Evolutionary conservation across 2,113 vertebrate species (phyloP), one percentile per base, ranked within the genome.

Genomic region (Eleginops maclovinus): DNA sequence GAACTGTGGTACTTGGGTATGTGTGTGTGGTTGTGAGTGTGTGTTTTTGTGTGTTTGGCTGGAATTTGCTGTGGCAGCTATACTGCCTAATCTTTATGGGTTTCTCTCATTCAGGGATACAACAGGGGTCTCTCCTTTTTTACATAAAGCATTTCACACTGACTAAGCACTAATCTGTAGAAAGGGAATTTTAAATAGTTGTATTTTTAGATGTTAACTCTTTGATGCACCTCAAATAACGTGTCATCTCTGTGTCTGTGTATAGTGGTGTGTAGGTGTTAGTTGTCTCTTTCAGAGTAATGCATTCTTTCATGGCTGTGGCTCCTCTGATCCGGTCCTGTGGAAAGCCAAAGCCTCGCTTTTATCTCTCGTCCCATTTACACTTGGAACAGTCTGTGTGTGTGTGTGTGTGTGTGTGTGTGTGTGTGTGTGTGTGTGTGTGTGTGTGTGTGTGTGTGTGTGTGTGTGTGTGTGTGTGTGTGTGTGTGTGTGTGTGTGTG

Each of bases 361-460:
- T 88, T 87, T 79, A 79, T 83, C 54, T 75, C 54, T 22, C 10
- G 13, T 70, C 78, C 68, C 72, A 79, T 86, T 75, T 76, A 50
- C 51, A 81, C 58, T 65, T 77, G 69, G 31, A 36, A 36, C 31
- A 36, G 31, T 36, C 31, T 43, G 36, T 19, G 47, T 22, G 65
- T 61, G 28, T 13, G 49, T 36, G 61, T 17, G 31, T 36, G 31
- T 67, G 31, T 10, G 21, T 26, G 70, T 11, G 64, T 53, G 71
- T 41, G 47, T 76, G 58, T 62, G 49, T n/a, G 10, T 12, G 46
- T 21, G 58, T 24, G 19, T 76, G 28, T 43, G 19, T 12, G 54
- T 40, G 62, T 64, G 26, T 10, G 16, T 36, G 69, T 7, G 56
- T 53, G 71, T 43, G 47, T 73, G 58, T 62, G 50, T 66, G 26